phyloP scores from a whole-genome alignment of 2,113 vertebrate species.

The Dromiciops gliroides region DNA sequence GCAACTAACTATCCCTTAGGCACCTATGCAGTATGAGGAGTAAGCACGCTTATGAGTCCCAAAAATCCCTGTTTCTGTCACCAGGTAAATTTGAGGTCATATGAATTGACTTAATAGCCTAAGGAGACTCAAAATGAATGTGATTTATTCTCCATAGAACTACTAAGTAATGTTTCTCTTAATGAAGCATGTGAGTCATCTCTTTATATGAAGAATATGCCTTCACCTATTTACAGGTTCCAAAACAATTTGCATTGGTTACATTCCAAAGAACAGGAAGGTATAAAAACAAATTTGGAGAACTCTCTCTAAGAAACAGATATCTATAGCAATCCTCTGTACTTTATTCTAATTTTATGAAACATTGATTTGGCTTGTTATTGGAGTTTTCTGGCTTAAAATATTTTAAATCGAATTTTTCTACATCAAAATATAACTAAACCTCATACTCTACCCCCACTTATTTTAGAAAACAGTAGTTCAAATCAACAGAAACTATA shows the following conservation, averaged over 20 bases:
- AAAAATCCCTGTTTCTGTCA: not conserved
- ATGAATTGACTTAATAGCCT: not conserved
- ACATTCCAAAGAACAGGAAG: not conserved
- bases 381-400: not conserved
- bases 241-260: not conserved
- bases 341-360: not conserved
- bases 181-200: not conserved
- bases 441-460: not conserved
- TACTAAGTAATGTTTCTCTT: not conserved
- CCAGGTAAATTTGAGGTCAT: not conserved
- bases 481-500: not conserved
- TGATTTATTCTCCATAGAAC: not conserved
- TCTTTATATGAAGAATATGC: not conserved
- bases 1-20: not conserved
- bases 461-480: not conserved
- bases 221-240: not conserved
- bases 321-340: not conserved
- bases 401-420: not conserved
- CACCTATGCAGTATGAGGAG: not conserved
- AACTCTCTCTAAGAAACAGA: not conserved
- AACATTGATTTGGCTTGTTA: not conserved
- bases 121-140: not conserved
- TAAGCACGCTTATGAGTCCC: too few relatives aligned
- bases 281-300: rapidly evolving
- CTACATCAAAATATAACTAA: not conserved